Conservation (phyloP, 2,113 vertebrate genomes). For the Meles meles region DNA sequence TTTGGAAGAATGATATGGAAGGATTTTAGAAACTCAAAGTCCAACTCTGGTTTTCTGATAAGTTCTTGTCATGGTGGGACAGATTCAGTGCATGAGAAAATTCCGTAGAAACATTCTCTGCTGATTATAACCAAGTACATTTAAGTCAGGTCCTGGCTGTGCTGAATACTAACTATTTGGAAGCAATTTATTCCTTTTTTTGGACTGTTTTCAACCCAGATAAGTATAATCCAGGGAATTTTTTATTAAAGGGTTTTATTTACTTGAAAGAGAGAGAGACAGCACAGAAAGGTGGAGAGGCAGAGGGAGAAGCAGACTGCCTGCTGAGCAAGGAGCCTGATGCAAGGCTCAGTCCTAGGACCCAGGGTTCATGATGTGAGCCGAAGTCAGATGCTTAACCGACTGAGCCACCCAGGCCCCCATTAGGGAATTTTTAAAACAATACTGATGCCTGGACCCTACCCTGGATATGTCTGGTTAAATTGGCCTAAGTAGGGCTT, state of each 20-base stretch:
- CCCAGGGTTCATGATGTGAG: background rate
- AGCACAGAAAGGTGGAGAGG: too few species aligned
- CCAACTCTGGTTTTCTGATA: background rate
- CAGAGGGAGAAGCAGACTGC: background rate
- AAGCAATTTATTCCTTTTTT: background rate
- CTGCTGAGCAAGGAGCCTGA: background rate
- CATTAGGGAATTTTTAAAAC: background rate
- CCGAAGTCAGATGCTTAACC: background rate
- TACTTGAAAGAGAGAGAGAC: background rate
- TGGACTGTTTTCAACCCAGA: background rate
- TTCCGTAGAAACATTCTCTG: background rate
- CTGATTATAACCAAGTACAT: background rate
- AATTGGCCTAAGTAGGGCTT: background rate
- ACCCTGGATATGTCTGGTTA: background rate
- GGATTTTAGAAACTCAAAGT: background rate
- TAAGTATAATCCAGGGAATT: background rate
- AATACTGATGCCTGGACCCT: background rate
- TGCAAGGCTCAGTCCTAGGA: background rate
- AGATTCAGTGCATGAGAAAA: background rate
- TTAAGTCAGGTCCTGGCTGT: background rate
- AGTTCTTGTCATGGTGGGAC: background rate
- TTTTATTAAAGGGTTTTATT: background rate
- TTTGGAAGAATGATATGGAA: background rate
- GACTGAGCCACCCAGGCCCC: background rate
- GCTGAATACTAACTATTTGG: background rate